Evolutionary conservation across 2,797 vertebrate genomes (phyloP), one percentile per base, ranked within the genome.

Genomic region (Molothrus aeneus): DNA sequence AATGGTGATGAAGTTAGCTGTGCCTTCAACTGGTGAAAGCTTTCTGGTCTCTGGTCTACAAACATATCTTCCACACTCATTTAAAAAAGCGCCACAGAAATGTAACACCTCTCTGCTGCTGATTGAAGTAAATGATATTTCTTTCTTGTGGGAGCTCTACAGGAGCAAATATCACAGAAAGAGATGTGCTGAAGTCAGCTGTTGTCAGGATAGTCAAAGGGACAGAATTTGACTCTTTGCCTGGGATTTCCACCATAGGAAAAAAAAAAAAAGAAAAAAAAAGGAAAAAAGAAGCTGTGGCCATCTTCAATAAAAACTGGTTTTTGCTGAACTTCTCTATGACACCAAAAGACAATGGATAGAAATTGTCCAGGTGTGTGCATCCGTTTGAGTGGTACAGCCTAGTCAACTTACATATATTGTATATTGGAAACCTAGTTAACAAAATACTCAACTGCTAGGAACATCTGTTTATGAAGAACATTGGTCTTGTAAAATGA

Each of bases 101-200:
- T 0, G 0, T 34, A 60, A 42, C 7, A 32, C 6, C 26, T 86
- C 0, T 0, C 40, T 79, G 78, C 18, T 80, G 45, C 0, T 70
- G 53, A 74, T 43, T 73, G 28, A 32, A 54, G 38, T 16, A 53
- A 61, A 19, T 66, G 42, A 25, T 26, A 28, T 48, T 42, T 17
- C 12, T 61, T 89, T 82, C 43, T 85, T 93, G 43, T 72, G 21
- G 40, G 51, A 86, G 17, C 25, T 84, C 38, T 63, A 42, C 20
- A 66, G 48, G 38, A 78, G n/a, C 10, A 45, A 87, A 60, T 60
- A 53, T 50, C 31, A 85, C 34, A 68, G 71, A 64, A 73, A 11
- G 40, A 68, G 40, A 45, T 59, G 20, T 56, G 40, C 24, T 86
- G 47, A 75, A 50, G 43, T 83, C 75, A 88, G 42, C n/a, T 43